These are phyloP conservation scores for Rhea pennata DNA, from an alignment of 2,113 vertebrate species.

Conservation along the genomic window DNA sequence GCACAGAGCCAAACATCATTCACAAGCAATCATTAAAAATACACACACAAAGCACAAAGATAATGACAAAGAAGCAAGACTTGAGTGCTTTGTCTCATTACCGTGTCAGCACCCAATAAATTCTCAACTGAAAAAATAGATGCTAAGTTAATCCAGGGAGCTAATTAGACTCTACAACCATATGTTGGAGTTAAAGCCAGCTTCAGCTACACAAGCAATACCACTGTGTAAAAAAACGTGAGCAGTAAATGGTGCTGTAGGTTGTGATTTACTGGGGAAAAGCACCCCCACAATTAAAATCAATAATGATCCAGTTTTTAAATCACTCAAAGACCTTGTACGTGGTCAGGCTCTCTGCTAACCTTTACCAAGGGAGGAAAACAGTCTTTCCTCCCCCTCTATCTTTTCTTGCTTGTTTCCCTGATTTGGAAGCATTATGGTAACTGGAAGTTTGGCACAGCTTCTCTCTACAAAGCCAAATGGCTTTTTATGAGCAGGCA, in stretches of 20 bases:
- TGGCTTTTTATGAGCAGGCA: not conserved
- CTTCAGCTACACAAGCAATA: not conserved
- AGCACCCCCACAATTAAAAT: not conserved
- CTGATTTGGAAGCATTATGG: not conserved
- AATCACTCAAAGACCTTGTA: not conserved
- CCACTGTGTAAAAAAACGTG: not conserved
- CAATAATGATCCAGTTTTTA: not conserved
- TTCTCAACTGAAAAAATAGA: slow-evolving; percentile 11
- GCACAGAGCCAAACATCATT: not conserved
- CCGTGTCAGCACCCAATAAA: not conserved
- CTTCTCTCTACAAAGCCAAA: not conserved
- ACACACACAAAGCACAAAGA: not conserved
- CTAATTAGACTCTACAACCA: slow-evolving; percentile 41
- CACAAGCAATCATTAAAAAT: not conserved
- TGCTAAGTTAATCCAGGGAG: slow-evolving; percentile 31
- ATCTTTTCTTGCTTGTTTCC: not conserved
- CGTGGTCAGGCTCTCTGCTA: not conserved
- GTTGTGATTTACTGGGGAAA: not conserved
- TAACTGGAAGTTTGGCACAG: not conserved
- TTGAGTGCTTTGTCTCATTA: not conserved
- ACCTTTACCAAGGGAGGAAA: not conserved
- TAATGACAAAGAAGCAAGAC: not conserved
- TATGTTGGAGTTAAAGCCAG: not conserved
- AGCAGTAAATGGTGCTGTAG: not conserved
- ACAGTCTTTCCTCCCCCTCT: not conserved